Percentiles rank a stretch among this genome's conserved stretches.
Conservation (phyloP, 2,888 invertebrate genomes). For the Ectemnius continuus region DNA sequence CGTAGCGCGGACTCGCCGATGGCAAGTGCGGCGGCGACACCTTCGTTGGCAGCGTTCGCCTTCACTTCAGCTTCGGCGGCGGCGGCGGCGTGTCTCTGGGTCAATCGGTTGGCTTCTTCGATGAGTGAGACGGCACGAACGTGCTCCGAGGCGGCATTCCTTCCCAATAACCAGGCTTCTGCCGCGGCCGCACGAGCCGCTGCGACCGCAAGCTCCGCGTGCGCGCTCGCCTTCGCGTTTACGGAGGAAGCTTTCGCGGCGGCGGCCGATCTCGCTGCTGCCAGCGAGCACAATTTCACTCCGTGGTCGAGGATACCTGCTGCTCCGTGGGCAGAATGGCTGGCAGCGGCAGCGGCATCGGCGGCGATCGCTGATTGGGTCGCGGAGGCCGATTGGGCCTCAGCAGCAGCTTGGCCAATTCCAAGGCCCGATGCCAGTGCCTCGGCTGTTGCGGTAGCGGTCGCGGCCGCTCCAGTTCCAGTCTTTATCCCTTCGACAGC, state of each 20-base stretch:
- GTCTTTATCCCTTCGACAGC: slow-evolving; percentile 16
- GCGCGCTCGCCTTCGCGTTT: background rate
- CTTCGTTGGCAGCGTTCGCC: slow-evolving; percentile 7
- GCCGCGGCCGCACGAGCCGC: background rate
- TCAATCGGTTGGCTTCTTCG: slow-evolving; percentile 17
- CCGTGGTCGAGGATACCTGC: slow-evolving; percentile 12
- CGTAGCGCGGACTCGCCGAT: slow-evolving; percentile 10
- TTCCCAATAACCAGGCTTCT: background rate
- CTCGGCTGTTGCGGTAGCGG: slow-evolving; percentile 19
- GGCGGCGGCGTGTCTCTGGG: slow-evolving; percentile 17
- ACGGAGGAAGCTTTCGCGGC: background rate
- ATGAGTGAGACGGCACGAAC: slow-evolving; percentile 23
- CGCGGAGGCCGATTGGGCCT: slow-evolving; percentile 16
- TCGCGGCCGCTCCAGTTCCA: slow-evolving; percentile 21
- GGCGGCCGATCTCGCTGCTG: background rate
- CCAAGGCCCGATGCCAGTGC: slow-evolving; percentile 13
- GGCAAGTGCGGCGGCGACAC: background rate
- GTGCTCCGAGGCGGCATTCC: slow-evolving; percentile 3
- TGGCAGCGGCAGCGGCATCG: slow-evolving; percentile 1
- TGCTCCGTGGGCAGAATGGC: slow-evolving; percentile 1
- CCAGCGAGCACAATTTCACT: background rate
- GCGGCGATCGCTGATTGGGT: slow-evolving; percentile 5
- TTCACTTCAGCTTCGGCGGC: slow-evolving; percentile 28
- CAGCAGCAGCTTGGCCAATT: slow-evolving; percentile 23
- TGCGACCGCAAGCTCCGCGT: slow-evolving; percentile 12